phyloP scores from a whole-genome alignment of 1,140 invertebrate species.

The Polyergus mexicanus region DNA sequence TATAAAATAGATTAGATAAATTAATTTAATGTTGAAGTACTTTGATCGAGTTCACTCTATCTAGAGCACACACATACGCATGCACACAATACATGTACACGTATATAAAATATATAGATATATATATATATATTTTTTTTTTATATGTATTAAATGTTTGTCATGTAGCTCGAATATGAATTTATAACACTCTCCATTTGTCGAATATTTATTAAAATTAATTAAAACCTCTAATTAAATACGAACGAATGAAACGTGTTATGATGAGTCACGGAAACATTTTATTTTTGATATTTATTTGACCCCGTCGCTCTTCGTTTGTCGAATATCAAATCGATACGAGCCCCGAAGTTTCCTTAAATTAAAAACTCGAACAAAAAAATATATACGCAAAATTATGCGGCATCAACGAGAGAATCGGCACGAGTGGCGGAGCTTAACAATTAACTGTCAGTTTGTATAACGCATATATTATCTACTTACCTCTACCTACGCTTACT shows the following conservation, averaged over 20 bases:
- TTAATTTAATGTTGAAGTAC: background rate
- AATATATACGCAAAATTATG: background rate
- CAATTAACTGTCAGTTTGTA: slow-evolving; percentile 36
- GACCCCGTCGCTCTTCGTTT: background rate
- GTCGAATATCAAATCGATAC: background rate
- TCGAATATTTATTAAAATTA: slow-evolving; percentile 23
- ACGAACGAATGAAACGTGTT: slow-evolving; percentile 7
- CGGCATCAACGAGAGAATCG: slow-evolving; percentile 21
- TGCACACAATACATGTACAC: background rate
- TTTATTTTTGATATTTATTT: background rate
- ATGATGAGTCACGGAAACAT: background rate
- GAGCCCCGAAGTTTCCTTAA: background rate
- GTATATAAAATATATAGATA: too few species aligned
- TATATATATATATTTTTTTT: too few species aligned
- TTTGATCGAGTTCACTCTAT: background rate
- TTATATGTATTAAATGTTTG: background rate
- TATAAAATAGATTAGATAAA: background rate
- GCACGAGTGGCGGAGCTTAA: slow-evolving; percentile 21
- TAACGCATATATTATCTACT: slow-evolving; percentile 7
- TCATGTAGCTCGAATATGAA: background rate
- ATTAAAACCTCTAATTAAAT: slow-evolving; percentile 33
- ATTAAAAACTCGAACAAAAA: slow-evolving; percentile 29
- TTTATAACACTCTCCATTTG: background rate
- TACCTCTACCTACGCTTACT: background rate
- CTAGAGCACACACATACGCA: background rate